Conservation (phyloP, 2,797 vertebrate genomes). For the Cheirogaleus major region DNA sequence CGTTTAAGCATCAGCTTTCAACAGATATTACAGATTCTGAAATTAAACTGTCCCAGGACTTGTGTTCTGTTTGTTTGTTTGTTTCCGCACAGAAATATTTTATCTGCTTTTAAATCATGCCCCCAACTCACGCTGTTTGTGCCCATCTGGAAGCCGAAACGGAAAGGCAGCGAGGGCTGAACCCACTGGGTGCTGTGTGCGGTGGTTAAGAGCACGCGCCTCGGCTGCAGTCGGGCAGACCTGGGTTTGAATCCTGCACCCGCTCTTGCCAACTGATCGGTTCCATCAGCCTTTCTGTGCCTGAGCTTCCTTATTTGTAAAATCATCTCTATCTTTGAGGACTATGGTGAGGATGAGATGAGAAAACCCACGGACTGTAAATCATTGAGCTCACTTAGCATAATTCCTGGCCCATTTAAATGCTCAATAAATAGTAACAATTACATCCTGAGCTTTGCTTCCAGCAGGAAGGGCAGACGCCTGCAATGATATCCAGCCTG, state of each 20-base stretch:
- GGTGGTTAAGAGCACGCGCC: fast-evolving
- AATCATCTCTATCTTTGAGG: not conserved
- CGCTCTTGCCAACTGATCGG: not conserved
- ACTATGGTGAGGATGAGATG: not conserved
- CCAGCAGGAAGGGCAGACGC: not conserved
- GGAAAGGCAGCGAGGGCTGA: fast-evolving
- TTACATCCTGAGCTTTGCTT: not conserved
- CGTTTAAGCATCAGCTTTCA: fast-evolving
- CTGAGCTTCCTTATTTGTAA: not conserved
- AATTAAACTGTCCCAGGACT: not conserved
- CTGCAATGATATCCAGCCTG: not conserved
- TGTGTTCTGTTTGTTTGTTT: not conserved
- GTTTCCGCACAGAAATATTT: not conserved
- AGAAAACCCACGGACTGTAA: not conserved
- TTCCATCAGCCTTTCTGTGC: not conserved
- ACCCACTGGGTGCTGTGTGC: fast-evolving
- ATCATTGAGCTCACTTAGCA: not conserved
- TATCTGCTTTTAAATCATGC: not conserved
- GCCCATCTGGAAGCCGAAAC: not conserved
- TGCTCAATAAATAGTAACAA: not conserved
- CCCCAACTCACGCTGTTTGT: not conserved
- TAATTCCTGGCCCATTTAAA: not conserved
- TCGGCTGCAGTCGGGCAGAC: fast-evolving
- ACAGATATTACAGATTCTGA: not conserved
- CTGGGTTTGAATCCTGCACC: fast-evolving